These are phyloP conservation scores for Argyresthia goedartella DNA, from an alignment of 2,888 invertebrate genomes.

Conservation along the genomic window DNA sequence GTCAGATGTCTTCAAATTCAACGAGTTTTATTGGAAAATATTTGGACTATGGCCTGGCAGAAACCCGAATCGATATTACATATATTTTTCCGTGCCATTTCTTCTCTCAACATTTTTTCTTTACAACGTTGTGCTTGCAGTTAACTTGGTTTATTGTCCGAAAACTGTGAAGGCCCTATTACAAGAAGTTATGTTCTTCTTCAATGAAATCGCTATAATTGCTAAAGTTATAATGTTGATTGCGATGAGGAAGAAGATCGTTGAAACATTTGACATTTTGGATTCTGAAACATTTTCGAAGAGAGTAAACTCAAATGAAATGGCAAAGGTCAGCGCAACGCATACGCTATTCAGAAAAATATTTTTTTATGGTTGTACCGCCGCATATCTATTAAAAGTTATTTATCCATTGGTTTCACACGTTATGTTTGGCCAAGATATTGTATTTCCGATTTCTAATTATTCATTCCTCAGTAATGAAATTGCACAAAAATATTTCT, in stretches of 20 bases:
- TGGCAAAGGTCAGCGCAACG: constrained; percentile 18
- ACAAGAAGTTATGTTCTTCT: constrained; percentile 41
- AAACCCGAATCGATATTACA: constrained; percentile 26
- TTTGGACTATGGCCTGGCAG: constrained; percentile 42
- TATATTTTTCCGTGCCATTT: constrained; percentile 31
- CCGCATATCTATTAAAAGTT: constrained; percentile 20
- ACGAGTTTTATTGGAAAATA: constrained; percentile 29
- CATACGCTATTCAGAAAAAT: constrained; percentile 29
- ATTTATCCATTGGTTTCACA: constrained; percentile 27
- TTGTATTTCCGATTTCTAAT: constrained; percentile 41
- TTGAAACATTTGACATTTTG: constrained; percentile 30
- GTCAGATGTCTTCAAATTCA: constrained; percentile 23
- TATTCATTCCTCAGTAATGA: constrained; percentile 45
- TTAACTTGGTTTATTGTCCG: constrained; percentile 41
- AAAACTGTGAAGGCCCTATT: constrained; percentile 36
- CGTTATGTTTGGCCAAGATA: constrained; percentile 22
- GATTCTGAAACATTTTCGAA: constrained; percentile 34
- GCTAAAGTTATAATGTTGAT: constrained; percentile 40
- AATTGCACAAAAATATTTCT: constrained; percentile 26
- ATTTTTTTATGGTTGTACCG: constrained; percentile 22
- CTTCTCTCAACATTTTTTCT: constrained; percentile 24
- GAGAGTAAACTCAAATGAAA: constrained; percentile 22
- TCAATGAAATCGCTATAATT: constrained; percentile 32
- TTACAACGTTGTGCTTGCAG: constrained; percentile 35
- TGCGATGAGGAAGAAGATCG: constrained; percentile 28